Evolutionary conservation across 2,797 vertebrate species (phyloP).

Genomic region (Anas flavirostris): DNA sequence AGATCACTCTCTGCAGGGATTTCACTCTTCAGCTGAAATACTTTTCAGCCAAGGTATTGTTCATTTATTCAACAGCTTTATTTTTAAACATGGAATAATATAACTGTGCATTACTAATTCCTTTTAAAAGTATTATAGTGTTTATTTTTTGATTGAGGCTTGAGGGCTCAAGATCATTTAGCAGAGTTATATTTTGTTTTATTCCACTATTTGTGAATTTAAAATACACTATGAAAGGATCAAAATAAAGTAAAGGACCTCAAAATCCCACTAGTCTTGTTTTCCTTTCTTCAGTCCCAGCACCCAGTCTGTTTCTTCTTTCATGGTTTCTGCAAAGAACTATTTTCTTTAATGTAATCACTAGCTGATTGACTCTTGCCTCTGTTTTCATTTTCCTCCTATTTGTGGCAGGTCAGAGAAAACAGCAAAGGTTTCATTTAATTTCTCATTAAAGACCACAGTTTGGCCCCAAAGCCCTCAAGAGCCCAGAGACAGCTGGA

Average conservation of each 20-base stretch:
- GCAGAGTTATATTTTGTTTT: constrained; percentile 36
- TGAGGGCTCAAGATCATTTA: constrained; percentile 54
- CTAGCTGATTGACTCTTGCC: constrained; percentile 52
- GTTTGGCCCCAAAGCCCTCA: neutral
- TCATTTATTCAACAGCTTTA: constrained; percentile 72
- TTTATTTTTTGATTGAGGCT: constrained; percentile 65
- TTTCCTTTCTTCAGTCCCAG: constrained; percentile 42
- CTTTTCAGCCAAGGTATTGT: constrained; percentile 64
- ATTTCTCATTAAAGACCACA: constrained; percentile 12
- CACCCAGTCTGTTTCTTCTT: constrained; percentile 48
- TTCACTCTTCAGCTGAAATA: constrained; percentile 71
- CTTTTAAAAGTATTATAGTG: constrained; percentile 58
- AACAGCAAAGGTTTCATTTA: constrained; percentile 48
- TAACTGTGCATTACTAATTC: constrained; percentile 64
- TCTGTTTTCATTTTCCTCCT: constrained; percentile 48
- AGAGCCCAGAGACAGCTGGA: neutral
- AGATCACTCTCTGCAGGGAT: constrained; percentile 73
- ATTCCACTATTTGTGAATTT: constrained; percentile 58
- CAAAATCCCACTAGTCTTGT: constrained; percentile 44
- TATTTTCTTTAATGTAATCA: constrained; percentile 53
- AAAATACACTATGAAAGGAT: constrained; percentile 51
- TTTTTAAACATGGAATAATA: constrained; percentile 62
- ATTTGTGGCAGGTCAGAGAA: constrained; percentile 28
- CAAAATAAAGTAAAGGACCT: constrained; percentile 62
- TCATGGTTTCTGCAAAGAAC: constrained; percentile 34